Conservation (phyloP, 37 sponge, comb jelly and placozoan species). For the Haliclona indistincta region DNA sequence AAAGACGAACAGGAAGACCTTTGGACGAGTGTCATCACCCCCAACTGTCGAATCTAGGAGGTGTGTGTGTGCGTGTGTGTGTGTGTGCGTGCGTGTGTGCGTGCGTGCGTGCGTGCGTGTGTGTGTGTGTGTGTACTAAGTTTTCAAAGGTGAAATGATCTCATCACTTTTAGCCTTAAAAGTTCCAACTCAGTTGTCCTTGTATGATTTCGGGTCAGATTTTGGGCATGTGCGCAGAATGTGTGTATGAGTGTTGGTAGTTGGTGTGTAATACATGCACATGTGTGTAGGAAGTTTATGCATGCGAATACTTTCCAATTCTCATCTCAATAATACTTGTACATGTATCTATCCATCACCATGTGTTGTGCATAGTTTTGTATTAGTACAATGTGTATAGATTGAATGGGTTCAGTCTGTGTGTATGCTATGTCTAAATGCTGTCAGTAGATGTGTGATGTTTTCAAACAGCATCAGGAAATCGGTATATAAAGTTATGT, state of each 20-base stretch:
- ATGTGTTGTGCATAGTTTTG: neutral
- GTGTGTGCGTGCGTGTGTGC: neutral
- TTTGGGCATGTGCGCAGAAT: neutral
- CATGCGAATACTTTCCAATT: too few relatives aligned
- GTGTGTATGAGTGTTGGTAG: too few relatives aligned
- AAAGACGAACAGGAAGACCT: neutral
- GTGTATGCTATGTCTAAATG: conserved; percentile 4
- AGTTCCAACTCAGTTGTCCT: neutral
- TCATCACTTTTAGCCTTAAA: neutral
- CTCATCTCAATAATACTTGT: too few relatives aligned
- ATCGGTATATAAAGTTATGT: neutral
- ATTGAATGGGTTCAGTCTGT: too few relatives aligned
- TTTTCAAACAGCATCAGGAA: neutral
- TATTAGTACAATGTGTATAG: neutral
- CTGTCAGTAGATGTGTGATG: neutral
- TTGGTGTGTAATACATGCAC: too few relatives aligned
- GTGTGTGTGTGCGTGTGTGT: neutral
- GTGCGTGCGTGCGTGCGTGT: neutral
- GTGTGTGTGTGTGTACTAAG: neutral
- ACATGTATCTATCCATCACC: too few relatives aligned
- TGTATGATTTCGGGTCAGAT: neutral
- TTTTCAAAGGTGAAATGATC: neutral
- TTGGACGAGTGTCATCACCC: neutral
- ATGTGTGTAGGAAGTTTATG: too few relatives aligned
- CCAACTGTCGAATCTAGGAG: neutral